Evolutionary conservation across 2,797 vertebrate species (phyloP), one percentile per base, ranked within the genome.

Genomic region (Thaleichthys pacificus): DNA sequence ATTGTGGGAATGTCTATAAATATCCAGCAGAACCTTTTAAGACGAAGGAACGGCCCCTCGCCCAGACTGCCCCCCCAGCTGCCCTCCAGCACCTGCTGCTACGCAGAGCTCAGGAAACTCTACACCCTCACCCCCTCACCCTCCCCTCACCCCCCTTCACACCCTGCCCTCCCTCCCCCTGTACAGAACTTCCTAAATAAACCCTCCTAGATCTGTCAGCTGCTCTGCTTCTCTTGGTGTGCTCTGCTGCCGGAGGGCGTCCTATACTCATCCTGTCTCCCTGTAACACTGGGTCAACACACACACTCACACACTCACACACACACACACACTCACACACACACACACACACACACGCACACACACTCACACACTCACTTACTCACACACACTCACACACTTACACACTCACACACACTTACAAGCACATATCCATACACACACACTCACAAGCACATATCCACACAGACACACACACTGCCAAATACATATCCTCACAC

Each of bases 11-110:
- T 30, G 42, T 71, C 66, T 80, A 84, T 72, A 84, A 77, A 86
- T 84, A 86, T 57, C 74, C 14, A 47, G 57, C 26, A 69, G 63
- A 68, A 61, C 72, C 77, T 65, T 82, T 84, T 68, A 84, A 70
- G 70, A 73, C 62, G 49, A 70, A 69, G 63, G 32, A 12, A 74
- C 38, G 28, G 19, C 19, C 51, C 24, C 56, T 57, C 56, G 38
- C 51, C 24, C 21, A 24, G 24, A 28, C 51, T 21, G 49, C 19
- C 35, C 32, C 28, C 56, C 22, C 80, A 86, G 80, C 81, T 85
- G 85, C 30, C 66, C 19, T 42, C 47, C 30, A 42, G 69, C 77
- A 64, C 74, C 74, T 80, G 77, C 72, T 75, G 69, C 58, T 77
- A 74, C 56, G 68, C 61, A 78, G 84, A 73, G 75, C 54, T 71